Base-by-base conservation (phyloP, 2,797 vertebrate species). In the Melanogrammus aeglefinus region DNA sequence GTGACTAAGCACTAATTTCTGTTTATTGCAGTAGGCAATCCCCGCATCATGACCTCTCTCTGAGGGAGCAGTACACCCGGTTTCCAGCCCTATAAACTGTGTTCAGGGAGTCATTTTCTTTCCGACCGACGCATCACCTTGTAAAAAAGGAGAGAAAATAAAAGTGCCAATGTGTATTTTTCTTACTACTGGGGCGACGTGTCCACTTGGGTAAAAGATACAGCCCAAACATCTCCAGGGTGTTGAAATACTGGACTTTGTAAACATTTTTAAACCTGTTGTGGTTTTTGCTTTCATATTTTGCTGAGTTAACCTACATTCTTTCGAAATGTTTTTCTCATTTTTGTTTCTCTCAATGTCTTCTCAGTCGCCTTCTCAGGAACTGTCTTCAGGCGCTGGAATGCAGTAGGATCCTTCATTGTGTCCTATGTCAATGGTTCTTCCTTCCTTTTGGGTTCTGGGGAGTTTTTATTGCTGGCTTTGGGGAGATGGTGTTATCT, bases 21-120 rank as follows among this genome's bases (percentile, higher is more conserved):
- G 89, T 90, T 87, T 88, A 82, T 81, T 86, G 77, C 76, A 74
- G 71, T 78, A 86, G 88, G 81, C 89, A 87, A 87, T 87, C 57
- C 85, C 81, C 79, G 69, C 75, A n/a, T 73, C 51, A 14, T 87
- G 86, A 88, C 84, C 81, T 82, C 72, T 85, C 83, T 75, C 63
- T 7, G 9, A 9, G n/a, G 63, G 3, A 27, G 63, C 63, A 27
- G 63, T 3, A 6, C 76, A 84, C 27, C 51, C 33, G 77, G 84
- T 88, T 89, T 89, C 85, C 82, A 88, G 76, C 84, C 83, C 76
- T 88, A 87, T 91, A 91, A 85, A 66, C 21, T 6, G 18, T 57
- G 35, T 72, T n/a, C 29, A 18, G 41, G 63, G 63, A 66, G 21
- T 66, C 7, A 10, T 57, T 66, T 66, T 27, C 24, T 66, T 66